A percentile compares a stretch with the other conserved stretches of the same genome.
Conservation (phyloP, 2,888 invertebrate genomes). For the Drosophila subquinaria region DNA sequence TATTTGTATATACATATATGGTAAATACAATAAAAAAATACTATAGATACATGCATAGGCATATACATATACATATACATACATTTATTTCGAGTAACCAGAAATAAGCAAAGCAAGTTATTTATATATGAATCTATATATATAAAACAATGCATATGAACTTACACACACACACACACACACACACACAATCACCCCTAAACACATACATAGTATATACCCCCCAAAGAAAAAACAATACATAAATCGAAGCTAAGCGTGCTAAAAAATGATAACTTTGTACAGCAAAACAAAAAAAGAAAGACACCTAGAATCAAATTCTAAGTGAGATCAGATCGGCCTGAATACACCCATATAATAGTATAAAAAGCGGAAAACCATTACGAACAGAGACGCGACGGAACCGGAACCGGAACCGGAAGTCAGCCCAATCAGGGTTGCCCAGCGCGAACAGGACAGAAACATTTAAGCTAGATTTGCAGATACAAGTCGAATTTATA, state of each 20-base stretch:
- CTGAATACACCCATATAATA: constrained; percentile 16
- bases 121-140: constrained; percentile 78
- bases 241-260: constrained; percentile 41
- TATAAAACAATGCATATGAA: constrained; percentile 40
- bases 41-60: constrained; percentile 43
- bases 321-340: constrained; percentile 50
- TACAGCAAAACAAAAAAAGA: constrained; percentile 47
- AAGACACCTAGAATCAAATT: constrained; percentile 44
- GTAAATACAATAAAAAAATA: constrained; percentile 40
- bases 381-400: background rate
- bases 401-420: constrained; percentile 1
- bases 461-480: constrained; percentile 78
- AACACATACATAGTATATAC: background rate
- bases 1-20: constrained; percentile 40
- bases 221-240: background rate
- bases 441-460: constrained; percentile 31
- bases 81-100: constrained; percentile 61
- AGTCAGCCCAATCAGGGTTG: constrained; percentile 19
- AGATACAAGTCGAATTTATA: constrained; percentile 81
- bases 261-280: constrained; percentile 34
- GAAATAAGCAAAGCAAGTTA: constrained; percentile 67
- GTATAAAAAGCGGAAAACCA: constrained; percentile 6
- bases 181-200: constrained; percentile 26
- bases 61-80: constrained; percentile 48
- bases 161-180: constrained; percentile 21